Evolutionary conservation across 2,888 invertebrate species (phyloP).

Genomic region (Selenia dentaria): DNA sequence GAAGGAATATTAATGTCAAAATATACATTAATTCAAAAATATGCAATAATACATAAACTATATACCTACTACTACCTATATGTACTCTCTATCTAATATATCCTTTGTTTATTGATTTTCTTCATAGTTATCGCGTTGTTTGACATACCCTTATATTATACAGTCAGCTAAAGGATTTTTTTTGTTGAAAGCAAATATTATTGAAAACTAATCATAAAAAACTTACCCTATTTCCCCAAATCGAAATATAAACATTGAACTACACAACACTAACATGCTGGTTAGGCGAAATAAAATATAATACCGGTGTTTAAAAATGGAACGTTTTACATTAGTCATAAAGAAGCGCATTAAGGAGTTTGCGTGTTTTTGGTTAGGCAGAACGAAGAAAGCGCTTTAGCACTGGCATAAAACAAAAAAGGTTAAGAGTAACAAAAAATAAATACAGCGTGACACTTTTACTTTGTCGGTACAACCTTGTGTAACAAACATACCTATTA

Average conservation of each 20-base stretch:
- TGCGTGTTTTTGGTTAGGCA: conserved; percentile 5
- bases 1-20: too few species aligned
- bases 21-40: too few species aligned
- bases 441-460: conserved; percentile 8
- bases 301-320: conserved; percentile 20
- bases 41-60: too few species aligned
- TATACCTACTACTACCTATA: too few species aligned
- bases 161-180: too few species aligned
- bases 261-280: conserved; percentile 46
- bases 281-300: conserved; percentile 16
- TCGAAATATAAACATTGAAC: conserved; percentile 18
- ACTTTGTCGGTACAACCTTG: not conserved
- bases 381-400: conserved; percentile 15
- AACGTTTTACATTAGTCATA: conserved; percentile 25
- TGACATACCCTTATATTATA: too few species aligned
- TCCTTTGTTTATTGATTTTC: too few species aligned
- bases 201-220: too few species aligned
- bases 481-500: too few species aligned
- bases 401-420: conserved; percentile 16
- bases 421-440: conserved; percentile 22
- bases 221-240: not conserved
- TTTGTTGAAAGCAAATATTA: too few species aligned
- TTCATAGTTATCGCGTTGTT: too few species aligned
- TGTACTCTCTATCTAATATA: too few species aligned
- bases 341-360: conserved; percentile 18